These are phyloP conservation scores for Atta colombica DNA, from an alignment of 1,140 invertebrate genomes.

Conservation along the genomic window DNA sequence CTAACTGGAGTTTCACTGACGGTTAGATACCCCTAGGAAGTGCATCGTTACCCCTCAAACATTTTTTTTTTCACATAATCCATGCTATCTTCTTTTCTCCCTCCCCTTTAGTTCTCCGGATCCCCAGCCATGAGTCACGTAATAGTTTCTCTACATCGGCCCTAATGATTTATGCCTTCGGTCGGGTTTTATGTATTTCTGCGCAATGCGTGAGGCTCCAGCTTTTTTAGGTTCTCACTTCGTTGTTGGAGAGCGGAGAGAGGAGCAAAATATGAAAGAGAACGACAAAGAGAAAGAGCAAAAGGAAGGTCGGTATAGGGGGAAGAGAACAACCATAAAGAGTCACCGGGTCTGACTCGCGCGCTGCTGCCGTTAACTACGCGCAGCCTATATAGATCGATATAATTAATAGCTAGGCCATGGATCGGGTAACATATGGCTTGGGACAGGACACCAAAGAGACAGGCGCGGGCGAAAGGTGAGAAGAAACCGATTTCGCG, in stretches of 20 bases:
- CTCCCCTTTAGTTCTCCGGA: slow-evolving; percentile 64
- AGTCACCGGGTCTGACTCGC: slow-evolving; percentile 61
- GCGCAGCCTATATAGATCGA: slow-evolving; percentile 82
- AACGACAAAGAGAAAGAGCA: slow-evolving; percentile 59
- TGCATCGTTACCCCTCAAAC: slow-evolving; percentile 63
- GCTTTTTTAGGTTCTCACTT: slow-evolving; percentile 83
- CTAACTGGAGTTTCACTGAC: slow-evolving; percentile 32
- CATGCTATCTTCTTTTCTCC: slow-evolving; percentile 50
- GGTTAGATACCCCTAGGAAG: slow-evolving; percentile 26
- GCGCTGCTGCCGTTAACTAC: slow-evolving; percentile 75
- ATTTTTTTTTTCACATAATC: slow-evolving; percentile 54
- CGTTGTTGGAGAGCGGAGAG: slow-evolving; percentile 60
- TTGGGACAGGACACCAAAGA: slow-evolving; percentile 69
- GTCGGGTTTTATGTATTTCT: slow-evolving; percentile 85
- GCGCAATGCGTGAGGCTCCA: slow-evolving; percentile 80
- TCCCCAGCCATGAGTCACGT: slow-evolving; percentile 82
- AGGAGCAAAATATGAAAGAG: slow-evolving; percentile 41
- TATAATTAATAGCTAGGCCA: slow-evolving; percentile 85
- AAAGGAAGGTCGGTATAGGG: slow-evolving; percentile 26
- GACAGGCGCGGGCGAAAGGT: slow-evolving; percentile 51
- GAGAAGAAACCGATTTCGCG: slow-evolving; percentile 58
- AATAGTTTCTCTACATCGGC: slow-evolving; percentile 81
- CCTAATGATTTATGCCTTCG: slow-evolving; percentile 84
- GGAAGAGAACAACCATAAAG: slow-evolving; percentile 70
- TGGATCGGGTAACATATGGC: slow-evolving; percentile 85